A percentile compares a stretch with the other conserved stretches of the same genome.
Evolutionary conservation across 2,113 vertebrate species (phyloP).

Genomic region (Amazona guildingii): DNA sequence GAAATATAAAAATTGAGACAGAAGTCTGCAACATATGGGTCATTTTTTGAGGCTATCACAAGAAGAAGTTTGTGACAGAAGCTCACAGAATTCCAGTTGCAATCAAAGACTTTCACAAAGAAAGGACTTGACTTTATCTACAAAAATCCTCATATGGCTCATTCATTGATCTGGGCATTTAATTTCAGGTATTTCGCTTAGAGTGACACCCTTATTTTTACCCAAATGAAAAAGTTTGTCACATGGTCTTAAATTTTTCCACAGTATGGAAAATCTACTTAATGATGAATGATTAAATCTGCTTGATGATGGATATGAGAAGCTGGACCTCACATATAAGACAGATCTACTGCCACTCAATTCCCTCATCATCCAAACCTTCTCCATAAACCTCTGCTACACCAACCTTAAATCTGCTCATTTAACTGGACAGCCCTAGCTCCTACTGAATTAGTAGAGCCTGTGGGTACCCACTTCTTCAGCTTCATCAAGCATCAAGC

Average conservation of each 20-base stretch:
- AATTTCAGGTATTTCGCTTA: neutral
- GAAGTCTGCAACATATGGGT: neutral
- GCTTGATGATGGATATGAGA: neutral
- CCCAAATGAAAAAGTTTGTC: neutral
- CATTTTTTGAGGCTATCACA: neutral
- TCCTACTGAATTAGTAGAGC: neutral
- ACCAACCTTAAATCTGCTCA: neutral
- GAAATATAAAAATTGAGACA: neutral
- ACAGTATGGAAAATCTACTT: neutral
- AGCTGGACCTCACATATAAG: neutral
- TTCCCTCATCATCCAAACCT: neutral
- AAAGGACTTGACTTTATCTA: neutral
- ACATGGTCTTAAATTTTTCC: neutral
- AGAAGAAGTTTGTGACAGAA: neutral
- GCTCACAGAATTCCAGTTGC: neutral
- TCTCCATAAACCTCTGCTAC: neutral
- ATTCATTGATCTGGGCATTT: neutral
- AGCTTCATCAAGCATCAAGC: neutral
- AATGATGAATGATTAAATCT: neutral
- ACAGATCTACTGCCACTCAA: neutral
- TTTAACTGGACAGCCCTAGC: neutral
- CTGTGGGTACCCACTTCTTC: neutral
- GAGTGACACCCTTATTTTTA: neutral
- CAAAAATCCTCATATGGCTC: neutral
- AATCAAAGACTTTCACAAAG: neutral